Conservation (phyloP, 2,888 invertebrate species). For the Tuberolachnus salignus region DNA sequence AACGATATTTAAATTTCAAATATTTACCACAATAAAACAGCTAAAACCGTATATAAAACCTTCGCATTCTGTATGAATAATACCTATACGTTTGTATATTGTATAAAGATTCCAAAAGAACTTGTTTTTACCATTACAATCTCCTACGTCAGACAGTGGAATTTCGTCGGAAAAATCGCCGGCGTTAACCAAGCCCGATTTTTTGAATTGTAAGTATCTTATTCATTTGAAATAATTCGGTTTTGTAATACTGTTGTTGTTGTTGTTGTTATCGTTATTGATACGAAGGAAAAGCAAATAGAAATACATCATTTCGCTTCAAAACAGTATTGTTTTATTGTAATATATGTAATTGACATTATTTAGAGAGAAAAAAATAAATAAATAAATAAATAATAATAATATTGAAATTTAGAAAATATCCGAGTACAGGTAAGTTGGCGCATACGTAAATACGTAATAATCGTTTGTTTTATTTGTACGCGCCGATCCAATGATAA, state of each 20-base stretch:
- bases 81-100: not conserved
- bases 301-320: conserved; percentile 33
- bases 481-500: no score
- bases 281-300: no score
- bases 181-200: conserved; percentile 30
- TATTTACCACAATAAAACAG: not conserved
- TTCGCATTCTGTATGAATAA: not conserved
- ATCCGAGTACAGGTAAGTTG: no score
- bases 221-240: not conserved
- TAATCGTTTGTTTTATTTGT: no score
- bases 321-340: not conserved
- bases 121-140: conserved; percentile 71
- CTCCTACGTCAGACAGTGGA: conserved; percentile 63
- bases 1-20: not conserved
- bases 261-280: no score
- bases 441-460: no score
- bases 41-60: not conserved
- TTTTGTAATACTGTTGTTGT: no score
- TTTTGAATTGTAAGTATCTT: conserved; percentile 43
- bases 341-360: not conserved
- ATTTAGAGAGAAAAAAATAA: no score
- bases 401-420: no score
- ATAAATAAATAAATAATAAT: no score
- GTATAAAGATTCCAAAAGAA: conserved; percentile 62
- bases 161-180: conserved; percentile 50